These are phyloP conservation scores for Thumatha senex DNA, from an alignment of 2,888 invertebrate species.

Conservation along the genomic window DNA sequence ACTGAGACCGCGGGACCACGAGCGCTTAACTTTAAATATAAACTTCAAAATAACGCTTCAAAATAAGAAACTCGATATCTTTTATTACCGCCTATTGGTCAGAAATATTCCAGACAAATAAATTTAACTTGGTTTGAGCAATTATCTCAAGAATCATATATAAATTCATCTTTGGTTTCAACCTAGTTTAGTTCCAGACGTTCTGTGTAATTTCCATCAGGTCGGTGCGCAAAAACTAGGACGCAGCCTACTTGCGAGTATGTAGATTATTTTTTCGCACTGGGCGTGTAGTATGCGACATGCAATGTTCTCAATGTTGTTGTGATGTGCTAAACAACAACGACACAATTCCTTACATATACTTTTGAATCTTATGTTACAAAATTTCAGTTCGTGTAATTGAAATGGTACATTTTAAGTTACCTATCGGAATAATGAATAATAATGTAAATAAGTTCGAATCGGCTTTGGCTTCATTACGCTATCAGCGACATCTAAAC, in stretches of 20 bases:
- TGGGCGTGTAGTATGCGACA: not conserved
- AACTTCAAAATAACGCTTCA: no score
- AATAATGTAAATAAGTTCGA: no score
- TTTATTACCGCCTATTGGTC: no score
- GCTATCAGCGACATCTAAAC: no score
- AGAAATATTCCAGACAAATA: no score
- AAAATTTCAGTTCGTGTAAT: constrained; percentile 14
- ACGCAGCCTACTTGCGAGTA: constrained; percentile 43
- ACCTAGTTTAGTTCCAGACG: constrained; percentile 47
- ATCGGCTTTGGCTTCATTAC: constrained; percentile 2
- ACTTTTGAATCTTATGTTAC: not conserved
- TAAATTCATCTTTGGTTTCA: constrained; percentile 33
- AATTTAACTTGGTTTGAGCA: no score
- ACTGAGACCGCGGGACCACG: no score
- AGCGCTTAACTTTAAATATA: no score
- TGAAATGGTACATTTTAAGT: constrained; percentile 16
- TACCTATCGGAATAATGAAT: not conserved
- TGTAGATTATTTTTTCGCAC: constrained; percentile 17
- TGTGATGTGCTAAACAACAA: constrained; percentile 1
- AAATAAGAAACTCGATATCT: no score
- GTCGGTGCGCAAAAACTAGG: constrained; percentile 57
- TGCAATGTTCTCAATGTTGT: not conserved
- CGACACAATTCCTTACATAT: constrained; percentile 1
- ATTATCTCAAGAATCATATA: constrained; percentile 25
- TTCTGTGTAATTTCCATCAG: constrained; percentile 47